Evolutionary conservation across 2,888 invertebrate genomes (phyloP).

Genomic region (Hoplodrina ambigua): DNA sequence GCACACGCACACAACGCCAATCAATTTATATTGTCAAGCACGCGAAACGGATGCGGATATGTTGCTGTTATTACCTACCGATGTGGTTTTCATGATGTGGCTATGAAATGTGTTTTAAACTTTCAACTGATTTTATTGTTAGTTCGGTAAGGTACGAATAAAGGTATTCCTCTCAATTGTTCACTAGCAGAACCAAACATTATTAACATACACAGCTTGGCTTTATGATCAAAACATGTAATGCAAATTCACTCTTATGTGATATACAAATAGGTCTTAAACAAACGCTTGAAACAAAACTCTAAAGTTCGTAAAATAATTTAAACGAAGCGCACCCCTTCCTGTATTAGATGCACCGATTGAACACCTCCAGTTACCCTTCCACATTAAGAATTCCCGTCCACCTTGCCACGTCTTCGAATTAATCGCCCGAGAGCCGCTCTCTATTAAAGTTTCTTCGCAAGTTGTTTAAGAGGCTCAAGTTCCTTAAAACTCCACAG

Average conservation of each 20-base stretch:
- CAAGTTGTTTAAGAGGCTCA: constrained; percentile 87
- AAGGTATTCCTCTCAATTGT: neutral
- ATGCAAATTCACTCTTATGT: neutral
- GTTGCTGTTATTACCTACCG: constrained; percentile 52
- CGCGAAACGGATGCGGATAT: constrained; percentile 58
- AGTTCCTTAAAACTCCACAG: constrained; percentile 86
- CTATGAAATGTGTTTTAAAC: constrained; percentile 8
- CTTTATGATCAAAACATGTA: neutral
- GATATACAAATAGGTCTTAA: neutral
- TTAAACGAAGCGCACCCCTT: constrained; percentile 50
- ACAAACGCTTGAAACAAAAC: constrained; percentile 16
- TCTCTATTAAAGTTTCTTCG: constrained; percentile 89
- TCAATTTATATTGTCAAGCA: constrained; percentile 51
- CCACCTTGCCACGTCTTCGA: constrained; percentile 86
- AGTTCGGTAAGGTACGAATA: neutral
- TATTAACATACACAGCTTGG: neutral
- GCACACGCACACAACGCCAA: constrained; percentile 51
- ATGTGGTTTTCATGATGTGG: constrained; percentile 49
- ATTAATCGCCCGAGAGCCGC: constrained; percentile 88
- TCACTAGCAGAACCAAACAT: neutral
- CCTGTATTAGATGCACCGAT: constrained; percentile 62
- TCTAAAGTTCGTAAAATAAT: constrained; percentile 43
- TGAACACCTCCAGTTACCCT: constrained; percentile 75
- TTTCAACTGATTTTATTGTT: constrained; percentile 36
- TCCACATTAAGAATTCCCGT: constrained; percentile 87